phyloP scores from a whole-genome alignment of 2,797 vertebrate species.

The Phylloscopus collybita region DNA sequence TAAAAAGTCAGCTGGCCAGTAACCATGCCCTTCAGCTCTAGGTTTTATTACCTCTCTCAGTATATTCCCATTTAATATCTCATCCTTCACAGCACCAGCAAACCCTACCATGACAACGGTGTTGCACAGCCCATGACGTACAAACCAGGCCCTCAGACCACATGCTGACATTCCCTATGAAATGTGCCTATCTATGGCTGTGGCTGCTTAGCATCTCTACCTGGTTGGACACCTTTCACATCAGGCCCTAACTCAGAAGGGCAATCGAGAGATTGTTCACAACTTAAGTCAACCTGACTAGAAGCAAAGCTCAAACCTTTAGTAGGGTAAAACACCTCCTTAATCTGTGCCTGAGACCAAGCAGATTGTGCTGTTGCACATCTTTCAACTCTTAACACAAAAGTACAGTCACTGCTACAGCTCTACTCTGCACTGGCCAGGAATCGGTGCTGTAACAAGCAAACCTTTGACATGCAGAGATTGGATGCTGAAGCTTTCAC shows the following conservation, averaged over 20 bases:
- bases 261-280: not conserved
- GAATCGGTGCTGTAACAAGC: rapidly evolving
- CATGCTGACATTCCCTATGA: not conserved
- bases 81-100: not conserved
- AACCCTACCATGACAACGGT: rapidly evolving
- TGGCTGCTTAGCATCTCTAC: not conserved
- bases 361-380: not conserved
- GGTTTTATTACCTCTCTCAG: not conserved
- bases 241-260: not conserved
- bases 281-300: not conserved
- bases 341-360: not conserved
- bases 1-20: not conserved
- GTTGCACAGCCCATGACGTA: rapidly evolving
- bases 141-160: not conserved
- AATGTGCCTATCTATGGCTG: not conserved
- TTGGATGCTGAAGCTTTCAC: not conserved
- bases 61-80: not conserved
- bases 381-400: not conserved
- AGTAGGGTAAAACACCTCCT: not conserved
- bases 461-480: not conserved
- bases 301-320: not conserved
- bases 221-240: not conserved
- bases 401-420: not conserved
- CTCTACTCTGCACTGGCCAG: not conserved
- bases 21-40: not conserved